Evolutionary conservation across 2,113 vertebrate genomes (phyloP), one percentile per base, ranked within the genome.

Genomic region (Boleophthalmus pectinirostris): DNA sequence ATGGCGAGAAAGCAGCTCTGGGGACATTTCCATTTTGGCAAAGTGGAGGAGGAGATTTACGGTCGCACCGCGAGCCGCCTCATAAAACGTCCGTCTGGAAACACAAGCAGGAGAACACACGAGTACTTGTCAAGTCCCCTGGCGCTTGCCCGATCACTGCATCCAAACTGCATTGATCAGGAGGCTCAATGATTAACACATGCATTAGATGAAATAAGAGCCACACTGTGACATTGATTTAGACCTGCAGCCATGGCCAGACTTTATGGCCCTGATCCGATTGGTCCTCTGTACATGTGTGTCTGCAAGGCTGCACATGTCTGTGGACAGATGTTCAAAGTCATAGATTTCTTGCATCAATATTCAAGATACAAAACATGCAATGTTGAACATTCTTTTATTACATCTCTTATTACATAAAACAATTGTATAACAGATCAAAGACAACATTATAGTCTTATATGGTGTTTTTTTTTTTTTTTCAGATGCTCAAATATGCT

Each of bases 81-180:
- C 93, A 87, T 97, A 95, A 96, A 96, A 94, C 85, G 83, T 79
- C 86, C 94, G 94, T 95, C 94, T 94, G 95, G 95, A 95, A 94
- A 94, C 95, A 95, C 94, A 93, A 92, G 95, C 95, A 88, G 88
- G 88, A 94, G 92, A 93, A 93, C 87, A 91, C 87, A 91, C 82
- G 74, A 80, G 79, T 20, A 77, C 94, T 95, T 96, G 94, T 96
- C 95, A 96, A 96, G 96, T 95, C 94, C 94, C 93, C 90, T 94
- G 84, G 94, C 93, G 92, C 91, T 58, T 91, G 90, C 92, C 92
- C 93, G 92, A 93, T 92, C 92, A 93, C 93, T 91, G 91, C 94
- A 95, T 95, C 94, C 93, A 93, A 96, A 95, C 95, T 93, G 93
- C 94, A 96, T 95, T 96, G 96, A 97, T 96, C 95, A 95, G 91